These are phyloP conservation scores for Drosophila nr. perissopoda DNA, from an alignment of 2,888 invertebrate species.

Conservation along the genomic window DNA sequence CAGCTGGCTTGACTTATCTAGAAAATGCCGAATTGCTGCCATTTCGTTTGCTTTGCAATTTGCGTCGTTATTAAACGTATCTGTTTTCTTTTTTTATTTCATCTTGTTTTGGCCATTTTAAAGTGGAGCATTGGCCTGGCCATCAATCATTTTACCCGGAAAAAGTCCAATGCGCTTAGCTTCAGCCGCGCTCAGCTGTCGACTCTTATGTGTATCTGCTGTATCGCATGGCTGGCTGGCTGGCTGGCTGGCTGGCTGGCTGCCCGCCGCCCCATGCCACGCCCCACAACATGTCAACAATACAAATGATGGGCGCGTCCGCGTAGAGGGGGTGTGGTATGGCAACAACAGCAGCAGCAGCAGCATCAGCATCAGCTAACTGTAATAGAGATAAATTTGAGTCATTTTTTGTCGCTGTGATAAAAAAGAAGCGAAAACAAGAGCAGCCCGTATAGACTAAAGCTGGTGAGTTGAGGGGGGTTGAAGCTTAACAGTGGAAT, in stretches of 20 bases:
- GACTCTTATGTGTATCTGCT: conserved; percentile 69
- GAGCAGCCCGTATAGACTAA: conserved; percentile 5
- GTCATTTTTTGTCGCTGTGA: conserved; percentile 72
- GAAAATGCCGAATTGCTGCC: conserved; percentile 35
- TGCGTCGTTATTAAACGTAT: conserved; percentile 56
- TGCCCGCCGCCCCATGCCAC: conserved; percentile 11
- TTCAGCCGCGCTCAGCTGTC: conserved; percentile 63
- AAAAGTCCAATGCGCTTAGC: conserved; percentile 42
- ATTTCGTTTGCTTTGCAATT: conserved; percentile 56
- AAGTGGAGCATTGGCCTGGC: conserved; percentile 68
- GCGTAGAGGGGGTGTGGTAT: conserved; percentile 56
- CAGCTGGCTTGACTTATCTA: conserved; percentile 28
- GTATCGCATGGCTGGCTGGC: conserved; percentile 52
- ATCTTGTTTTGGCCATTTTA: conserved; percentile 56
- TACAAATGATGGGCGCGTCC: conserved; percentile 75
- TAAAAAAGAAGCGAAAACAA: conserved; percentile 47
- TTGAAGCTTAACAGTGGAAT: neutral
- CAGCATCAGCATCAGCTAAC: conserved; percentile 59
- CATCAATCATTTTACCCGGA: conserved; percentile 71
- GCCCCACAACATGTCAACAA: conserved; percentile 69
- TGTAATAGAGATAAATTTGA: conserved; percentile 80
- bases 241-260: conserved; percentile 5
- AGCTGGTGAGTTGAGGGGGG: neutral
- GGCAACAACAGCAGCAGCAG: conserved; percentile 19
- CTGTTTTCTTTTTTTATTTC: conserved; percentile 25